phyloP scores from a whole-genome alignment of 2,113 vertebrate genomes.

The Petaurus breviceps region DNA sequence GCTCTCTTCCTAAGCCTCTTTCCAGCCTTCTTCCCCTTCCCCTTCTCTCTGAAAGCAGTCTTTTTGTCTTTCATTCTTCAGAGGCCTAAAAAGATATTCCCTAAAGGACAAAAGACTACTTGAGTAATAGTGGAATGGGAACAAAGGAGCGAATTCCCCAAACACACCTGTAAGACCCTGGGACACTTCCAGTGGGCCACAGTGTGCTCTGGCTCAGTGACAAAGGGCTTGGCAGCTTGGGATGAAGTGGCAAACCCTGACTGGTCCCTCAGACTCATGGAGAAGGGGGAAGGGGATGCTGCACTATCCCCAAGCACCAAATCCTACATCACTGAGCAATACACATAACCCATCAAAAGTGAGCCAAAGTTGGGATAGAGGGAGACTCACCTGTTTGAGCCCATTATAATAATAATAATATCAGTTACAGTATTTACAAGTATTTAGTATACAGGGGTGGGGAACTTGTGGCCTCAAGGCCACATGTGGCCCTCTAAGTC shows the following conservation, averaged over 20 bases:
- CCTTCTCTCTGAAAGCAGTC: not conserved
- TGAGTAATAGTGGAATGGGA: not conserved
- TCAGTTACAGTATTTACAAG: no score
- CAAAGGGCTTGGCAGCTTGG: not conserved
- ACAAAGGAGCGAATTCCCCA: not conserved
- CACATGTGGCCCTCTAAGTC: no score
- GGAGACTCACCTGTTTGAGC: not conserved
- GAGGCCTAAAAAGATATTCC: not conserved
- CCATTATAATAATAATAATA: not conserved
- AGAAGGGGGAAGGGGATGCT: not conserved
- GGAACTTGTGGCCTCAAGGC: no score
- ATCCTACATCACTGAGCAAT: not conserved
- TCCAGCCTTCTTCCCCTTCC: not conserved
- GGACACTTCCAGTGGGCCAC: not conserved
- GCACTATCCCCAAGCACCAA: not conserved
- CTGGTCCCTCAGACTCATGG: not conserved
- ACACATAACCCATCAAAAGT: not conserved
- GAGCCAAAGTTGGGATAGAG: not conserved
- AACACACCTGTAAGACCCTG: not conserved
- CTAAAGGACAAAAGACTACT: not conserved
- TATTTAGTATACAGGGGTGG: no score
- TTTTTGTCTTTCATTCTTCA: not conserved
- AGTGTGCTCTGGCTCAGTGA: not conserved
- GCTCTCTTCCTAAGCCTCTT: not conserved
- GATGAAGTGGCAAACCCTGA: not conserved